Percentiles rank a stretch among this genome's conserved stretches.
phyloP scores from a whole-genome alignment of 1,140 invertebrate genomes.

The Dufourea novaeangliae region DNA sequence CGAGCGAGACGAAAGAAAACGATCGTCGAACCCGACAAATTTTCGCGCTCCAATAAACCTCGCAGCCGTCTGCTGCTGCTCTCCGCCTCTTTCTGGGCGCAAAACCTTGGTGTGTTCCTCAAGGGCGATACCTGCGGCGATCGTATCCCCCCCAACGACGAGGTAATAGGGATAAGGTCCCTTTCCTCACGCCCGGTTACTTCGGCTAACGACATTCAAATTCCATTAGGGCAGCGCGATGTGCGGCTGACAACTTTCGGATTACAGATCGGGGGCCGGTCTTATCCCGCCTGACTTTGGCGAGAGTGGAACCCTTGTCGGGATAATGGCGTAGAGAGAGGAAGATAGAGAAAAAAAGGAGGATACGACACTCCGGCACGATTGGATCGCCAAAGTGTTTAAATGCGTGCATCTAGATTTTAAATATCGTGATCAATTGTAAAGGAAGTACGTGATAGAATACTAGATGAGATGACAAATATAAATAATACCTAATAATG shows the following conservation, averaged over 20 bases:
- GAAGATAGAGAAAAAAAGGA: neutral
- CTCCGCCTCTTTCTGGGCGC: too few relatives aligned
- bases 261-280: slow-evolving; percentile 54
- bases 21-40: slow-evolving; percentile 24
- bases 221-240: slow-evolving; percentile 75
- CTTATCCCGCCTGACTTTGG: neutral
- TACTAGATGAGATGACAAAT: too few relatives aligned
- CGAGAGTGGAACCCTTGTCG: slow-evolving; percentile 20
- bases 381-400: slow-evolving; percentile 42
- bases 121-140: slow-evolving; percentile 41
- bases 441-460: too few relatives aligned
- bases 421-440: too few relatives aligned
- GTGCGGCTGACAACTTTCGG: slow-evolving; percentile 69
- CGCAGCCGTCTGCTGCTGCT: too few relatives aligned
- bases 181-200: slow-evolving; percentile 76
- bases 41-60: slow-evolving; percentile 60
- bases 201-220: slow-evolving; percentile 78
- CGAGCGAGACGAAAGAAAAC: slow-evolving; percentile 6
- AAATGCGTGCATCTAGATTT: slow-evolving; percentile 43
- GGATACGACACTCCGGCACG: slow-evolving; percentile 18
- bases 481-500: too few relatives aligned
- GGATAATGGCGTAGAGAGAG: slow-evolving; percentile 26
- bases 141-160: slow-evolving; percentile 25
- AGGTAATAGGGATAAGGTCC: slow-evolving; percentile 74
- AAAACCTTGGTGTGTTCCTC: slow-evolving; percentile 1